phyloP scores from a whole-genome alignment of 30 jellyfish, hydroid and myxozoan species.

The Hydractinia symbiolongicarpus region DNA sequence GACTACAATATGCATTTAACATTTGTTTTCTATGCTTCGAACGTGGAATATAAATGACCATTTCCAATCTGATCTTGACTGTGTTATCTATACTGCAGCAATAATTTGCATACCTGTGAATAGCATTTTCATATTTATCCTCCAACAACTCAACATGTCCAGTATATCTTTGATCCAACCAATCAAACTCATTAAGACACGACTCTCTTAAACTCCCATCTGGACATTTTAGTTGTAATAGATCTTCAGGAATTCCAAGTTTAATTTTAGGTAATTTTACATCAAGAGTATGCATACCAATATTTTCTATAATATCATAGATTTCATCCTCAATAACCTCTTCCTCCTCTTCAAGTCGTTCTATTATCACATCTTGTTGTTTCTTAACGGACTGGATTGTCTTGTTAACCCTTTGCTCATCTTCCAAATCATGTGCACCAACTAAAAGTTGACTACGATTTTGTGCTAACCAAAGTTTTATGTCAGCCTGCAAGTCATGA shows the following conservation, averaged over 20 bases:
- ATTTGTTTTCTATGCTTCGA: too few species aligned
- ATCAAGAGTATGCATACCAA: conserved; percentile 50
- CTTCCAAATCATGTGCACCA: conserved; percentile 32
- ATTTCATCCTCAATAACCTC: conserved; percentile 31
- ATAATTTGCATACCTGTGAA: conserved; percentile 37
- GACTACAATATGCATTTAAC: too few species aligned
- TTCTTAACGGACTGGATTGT: conserved; percentile 57
- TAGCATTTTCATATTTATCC: conserved; percentile 44
- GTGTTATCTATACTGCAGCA: too few species aligned
- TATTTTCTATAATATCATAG: conserved; percentile 12
- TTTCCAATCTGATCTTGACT: too few species aligned
- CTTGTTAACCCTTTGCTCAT: conserved; percentile 37
- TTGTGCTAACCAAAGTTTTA: conserved; percentile 59
- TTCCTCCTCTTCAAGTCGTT: conserved; percentile 48
- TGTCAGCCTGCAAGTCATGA: conserved; percentile 54
- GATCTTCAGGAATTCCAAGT: conserved; percentile 54
- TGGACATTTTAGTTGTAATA: conserved; percentile 39
- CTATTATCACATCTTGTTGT: conserved; percentile 44
- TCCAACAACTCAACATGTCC: conserved; percentile 47
- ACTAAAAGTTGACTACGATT: conserved; percentile 41
- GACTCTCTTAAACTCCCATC: conserved; percentile 47
- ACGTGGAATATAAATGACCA: too few species aligned
- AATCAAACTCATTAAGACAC: conserved; percentile 41
- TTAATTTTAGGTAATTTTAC: conserved; percentile 46
- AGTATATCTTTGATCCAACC: conserved; percentile 50